Base-by-base conservation (phyloP, 2,113 vertebrate species). In the Otocyon megalotis region DNA sequence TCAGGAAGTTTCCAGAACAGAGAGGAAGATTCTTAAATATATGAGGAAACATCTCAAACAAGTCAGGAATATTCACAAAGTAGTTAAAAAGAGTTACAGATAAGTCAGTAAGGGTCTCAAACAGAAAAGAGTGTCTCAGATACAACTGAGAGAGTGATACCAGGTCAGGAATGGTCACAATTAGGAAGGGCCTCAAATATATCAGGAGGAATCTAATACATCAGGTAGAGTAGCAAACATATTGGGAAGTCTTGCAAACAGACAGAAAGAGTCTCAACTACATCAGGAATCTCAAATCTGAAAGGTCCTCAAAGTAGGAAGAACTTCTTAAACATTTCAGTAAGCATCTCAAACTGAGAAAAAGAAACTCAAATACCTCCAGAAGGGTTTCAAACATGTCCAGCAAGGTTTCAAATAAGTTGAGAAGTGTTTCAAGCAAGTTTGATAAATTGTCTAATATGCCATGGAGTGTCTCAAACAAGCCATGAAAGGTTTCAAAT, bases 51-150 rank as follows among this genome's bases (percentile, higher is more conserved):
- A 65, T 28, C 60, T 96, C 71, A 90, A 93, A 89, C 35, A 89
- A 91, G 50, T 89, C 30, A 60, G 48, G 62, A 93, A 37, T 32
- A 28, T 32, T 85, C 82, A 85, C 24, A 93, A 85, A 54, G 67
- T 63, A 76, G 56, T 93, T 71, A 82, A 43, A 28, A 72, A 74
- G 67, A 37, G 26, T 54, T 85, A 76, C 35, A 63, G 82, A 37
- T 85, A 71, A 72, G 82, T 92, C 88, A 91, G 48, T 60, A 88
- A 96, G 43, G 14, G 30, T 79, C 63, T 84, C 79, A 92, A 88
- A 63, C 19, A 81, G 58, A 65, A 62, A 30, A n/a, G 43, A 91
- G 16, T 53, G 28, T 96, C 87, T 83, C 14, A 88, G 24, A 71
- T 87, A 48, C 37, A 93, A 79, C 12, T 63, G 63, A 92, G 76